Base-by-base conservation (phyloP, 2,113 vertebrate genomes). In the Pterocles gutturalis region DNA sequence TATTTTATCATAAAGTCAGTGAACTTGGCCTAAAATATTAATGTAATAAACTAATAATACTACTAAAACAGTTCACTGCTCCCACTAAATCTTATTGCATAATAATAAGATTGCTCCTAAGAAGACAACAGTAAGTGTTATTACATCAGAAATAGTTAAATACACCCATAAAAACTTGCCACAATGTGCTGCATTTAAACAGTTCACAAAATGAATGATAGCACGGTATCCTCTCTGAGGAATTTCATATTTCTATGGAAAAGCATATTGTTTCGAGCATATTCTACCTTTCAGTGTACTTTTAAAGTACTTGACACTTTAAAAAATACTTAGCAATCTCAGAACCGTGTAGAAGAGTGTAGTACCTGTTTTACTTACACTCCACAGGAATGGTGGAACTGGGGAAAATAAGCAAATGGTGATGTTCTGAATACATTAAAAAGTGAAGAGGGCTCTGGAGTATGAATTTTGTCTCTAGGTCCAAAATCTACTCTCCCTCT, bases 181-280 rank as follows among this genome's bases (percentile, higher is more conserved):
- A 67, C 22, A 72, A 92, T 83, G 25, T 94, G 69, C 62, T 75
- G 29, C 66, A 97, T 97, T 95, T 96, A 94, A 36, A 93, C 49
- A 95, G 93, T 82, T 94, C 93, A 96, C 64, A 97, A 96, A 97
- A 97, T 61, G 76, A 97, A 94, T 96, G 90, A 95, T n/a, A 98
- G 54, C 41, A 90, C 64, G 60, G 80, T 91, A 95, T 87, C 76
- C 31, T 89, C 66, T 91, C 81, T 61, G 93, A 96, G 89, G 92
- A 97, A 96, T 90, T 95, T 87, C 34, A 53, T 93, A 76, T 75
- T 60, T 87, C 87, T 96, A 17, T 65, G 82, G 94, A 96, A 97
- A 97, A 95, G 33, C 66, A 76, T 82, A 96, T 78, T 93, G 89
- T 90, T 96, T 97, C 89, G 78, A 95, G 61, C 62, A 87, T 85